Evolutionary conservation across 2,113 vertebrate genomes (phyloP).

Genomic region (Catharus fuscescens): DNA sequence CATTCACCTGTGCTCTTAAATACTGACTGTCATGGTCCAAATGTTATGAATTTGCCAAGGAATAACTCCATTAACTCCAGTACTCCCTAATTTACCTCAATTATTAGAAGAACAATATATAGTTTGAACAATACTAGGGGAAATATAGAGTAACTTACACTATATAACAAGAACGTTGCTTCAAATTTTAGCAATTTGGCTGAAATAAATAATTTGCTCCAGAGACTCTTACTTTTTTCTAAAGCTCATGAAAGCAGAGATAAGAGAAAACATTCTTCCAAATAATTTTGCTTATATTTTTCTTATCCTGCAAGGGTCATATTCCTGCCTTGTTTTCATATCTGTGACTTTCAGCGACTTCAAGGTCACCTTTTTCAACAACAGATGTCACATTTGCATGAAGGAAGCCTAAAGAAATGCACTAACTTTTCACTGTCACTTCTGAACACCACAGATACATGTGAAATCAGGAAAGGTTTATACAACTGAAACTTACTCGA

Average conservation of each 20-base stretch:
- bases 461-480: background rate
- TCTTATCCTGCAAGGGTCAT: background rate
- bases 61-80: background rate
- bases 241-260: background rate
- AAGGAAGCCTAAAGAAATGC: constrained; percentile 21
- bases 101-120: background rate
- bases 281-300: background rate
- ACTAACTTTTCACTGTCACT: background rate
- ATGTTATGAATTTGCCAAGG: background rate
- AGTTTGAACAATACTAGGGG: background rate
- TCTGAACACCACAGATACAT: background rate
- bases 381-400: constrained; percentile 13
- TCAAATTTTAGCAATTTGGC: background rate
- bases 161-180: background rate
- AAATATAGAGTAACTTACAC: background rate
- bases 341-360: background rate
- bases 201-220: background rate
- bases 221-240: background rate
- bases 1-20: background rate
- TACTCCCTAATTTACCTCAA: background rate
- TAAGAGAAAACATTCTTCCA: background rate
- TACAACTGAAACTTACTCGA: constrained; percentile 79
- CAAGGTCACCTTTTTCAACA: background rate
- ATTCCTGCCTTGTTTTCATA: background rate
- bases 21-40: background rate